A percentile compares a stretch with the other conserved stretches of the same genome.
These are phyloP conservation scores for Turnix velox DNA, from an alignment of 2,113 vertebrate species.

Conservation along the genomic window DNA sequence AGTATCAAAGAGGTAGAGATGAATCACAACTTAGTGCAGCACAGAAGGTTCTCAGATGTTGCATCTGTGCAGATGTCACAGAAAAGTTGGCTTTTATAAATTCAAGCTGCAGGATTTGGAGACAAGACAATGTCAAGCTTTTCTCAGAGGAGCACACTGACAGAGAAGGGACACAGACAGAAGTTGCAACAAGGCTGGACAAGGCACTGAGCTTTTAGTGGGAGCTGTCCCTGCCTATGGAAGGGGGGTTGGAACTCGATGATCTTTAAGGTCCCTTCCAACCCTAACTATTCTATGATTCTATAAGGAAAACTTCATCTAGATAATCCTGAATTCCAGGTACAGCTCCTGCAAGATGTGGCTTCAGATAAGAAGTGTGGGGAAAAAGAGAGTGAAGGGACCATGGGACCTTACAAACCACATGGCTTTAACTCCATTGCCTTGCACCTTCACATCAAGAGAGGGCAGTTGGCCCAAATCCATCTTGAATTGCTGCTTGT, in stretches of 20 bases:
- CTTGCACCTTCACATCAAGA: accelerated
- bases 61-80: not conserved
- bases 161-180: not conserved
- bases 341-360: not conserved
- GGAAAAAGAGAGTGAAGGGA: not conserved
- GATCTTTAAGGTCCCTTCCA: too few relatives aligned
- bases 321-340: not conserved
- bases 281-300: too few relatives aligned
- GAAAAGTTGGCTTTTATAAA: not conserved
- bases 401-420: not conserved
- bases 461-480: not conserved
- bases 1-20: not conserved
- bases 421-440: not conserved
- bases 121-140: not conserved
- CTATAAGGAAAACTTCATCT: not conserved
- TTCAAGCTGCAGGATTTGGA: not conserved
- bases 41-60: not conserved
- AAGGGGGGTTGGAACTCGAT: too few relatives aligned
- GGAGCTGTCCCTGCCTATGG: too few relatives aligned
- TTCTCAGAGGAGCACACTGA: not conserved
- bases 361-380: not conserved
- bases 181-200: too few relatives aligned
- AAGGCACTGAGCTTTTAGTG: too few relatives aligned
- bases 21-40: not conserved
- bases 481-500: not conserved